Evolutionary conservation across 1,140 invertebrate genomes (phyloP), one percentile per base, ranked within the genome.

Genomic region (Aleiodes sp.): DNA sequence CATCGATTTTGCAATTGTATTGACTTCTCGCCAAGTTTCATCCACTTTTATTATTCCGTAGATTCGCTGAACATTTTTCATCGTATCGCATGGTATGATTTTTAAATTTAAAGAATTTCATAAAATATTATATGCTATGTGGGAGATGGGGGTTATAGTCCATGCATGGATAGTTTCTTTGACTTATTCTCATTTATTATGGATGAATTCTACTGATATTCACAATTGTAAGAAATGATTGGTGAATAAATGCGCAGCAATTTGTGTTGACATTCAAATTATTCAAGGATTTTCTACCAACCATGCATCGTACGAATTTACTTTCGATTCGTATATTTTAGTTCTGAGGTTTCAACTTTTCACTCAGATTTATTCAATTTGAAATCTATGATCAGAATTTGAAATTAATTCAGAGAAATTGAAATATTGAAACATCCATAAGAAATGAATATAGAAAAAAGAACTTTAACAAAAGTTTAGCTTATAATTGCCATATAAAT

Each of bases 91-190:
- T n/a, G 2, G 28, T 59, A 31, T 59, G 56, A 26, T 29, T 59
- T 26, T 59, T 31, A 59, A 26, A 7, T 9, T 7, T 46, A 1
- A 9, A 52, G 16, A 24, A 52, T 26, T 52, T 21, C 46, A 52
- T 52, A 52, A 52, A 52, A 52, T 26, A 52, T 52, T 52, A 52
- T 8, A 21, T 52, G 46, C 21, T 9, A 3, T 26, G 26, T 12
- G 46, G n/a, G n/a, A n/a, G n/a, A n/a, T n/a, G n/a, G n/a, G n/a
- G n/a, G 46, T 52, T 52, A 52, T 52, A 52, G 46, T 21, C 46
- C 4, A 4, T 24, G 46, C 10, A 10, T 16, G 9, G n/a, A 16
- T 21, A 52, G 26, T 24, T 52, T 52, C 46, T 52, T 24, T 21
- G 46, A 52, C 1, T 52, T 7, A 10, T 52, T 7, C 21, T 46